phyloP scores from a whole-genome alignment of 2,888 invertebrate species.

The Drosophila diplacantha region DNA sequence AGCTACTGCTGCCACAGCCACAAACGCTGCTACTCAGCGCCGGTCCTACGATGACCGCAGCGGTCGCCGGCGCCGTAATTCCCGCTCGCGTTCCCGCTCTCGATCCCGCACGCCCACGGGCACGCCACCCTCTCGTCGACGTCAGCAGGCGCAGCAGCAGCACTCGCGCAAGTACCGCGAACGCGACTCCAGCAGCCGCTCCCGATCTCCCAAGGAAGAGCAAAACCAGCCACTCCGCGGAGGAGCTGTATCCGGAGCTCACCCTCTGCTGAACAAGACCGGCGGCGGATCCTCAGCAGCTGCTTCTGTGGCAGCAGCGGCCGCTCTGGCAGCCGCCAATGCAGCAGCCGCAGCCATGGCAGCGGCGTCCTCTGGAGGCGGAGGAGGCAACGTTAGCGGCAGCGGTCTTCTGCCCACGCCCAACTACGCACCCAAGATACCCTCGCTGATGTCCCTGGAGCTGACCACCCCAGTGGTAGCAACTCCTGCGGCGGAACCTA shows the following conservation, averaged over 20 bases:
- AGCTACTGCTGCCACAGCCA: conserved; percentile 43
- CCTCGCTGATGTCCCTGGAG: conserved; percentile 66
- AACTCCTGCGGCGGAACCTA: conserved; percentile 21
- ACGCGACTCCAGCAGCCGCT: conserved; percentile 58
- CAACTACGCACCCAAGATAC: conserved; percentile 60
- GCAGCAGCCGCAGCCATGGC: conserved; percentile 26
- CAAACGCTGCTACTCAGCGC: conserved; percentile 53
- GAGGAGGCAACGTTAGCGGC: conserved; percentile 17
- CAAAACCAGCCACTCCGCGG: conserved; percentile 1
- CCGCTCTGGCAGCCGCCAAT: conserved; percentile 27
- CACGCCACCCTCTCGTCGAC: conserved; percentile 19
- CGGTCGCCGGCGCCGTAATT: conserved; percentile 47
- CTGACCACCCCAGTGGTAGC: conserved; percentile 37
- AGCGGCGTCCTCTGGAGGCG: conserved; percentile 10
- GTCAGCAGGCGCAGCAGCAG: conserved; percentile 10
- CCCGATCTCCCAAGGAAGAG: conserved; percentile 46
- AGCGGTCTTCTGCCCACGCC: conserved; percentile 58
- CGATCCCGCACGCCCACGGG: conserved; percentile 52
- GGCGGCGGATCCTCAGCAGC: conserved; percentile 20
- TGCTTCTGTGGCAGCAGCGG: conserved; percentile 4
- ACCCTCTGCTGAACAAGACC: conserved; percentile 14
- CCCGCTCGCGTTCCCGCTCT: conserved; percentile 57
- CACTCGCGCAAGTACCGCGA: conserved; percentile 53
- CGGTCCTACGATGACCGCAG: conserved; percentile 58
- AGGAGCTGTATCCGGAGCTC: conserved; percentile 11